Percentiles rank a stretch among this genome's conserved stretches.
These are phyloP conservation scores for Epicampocera succincta DNA, from an alignment of 2,888 invertebrate species.

Conservation along the genomic window DNA sequence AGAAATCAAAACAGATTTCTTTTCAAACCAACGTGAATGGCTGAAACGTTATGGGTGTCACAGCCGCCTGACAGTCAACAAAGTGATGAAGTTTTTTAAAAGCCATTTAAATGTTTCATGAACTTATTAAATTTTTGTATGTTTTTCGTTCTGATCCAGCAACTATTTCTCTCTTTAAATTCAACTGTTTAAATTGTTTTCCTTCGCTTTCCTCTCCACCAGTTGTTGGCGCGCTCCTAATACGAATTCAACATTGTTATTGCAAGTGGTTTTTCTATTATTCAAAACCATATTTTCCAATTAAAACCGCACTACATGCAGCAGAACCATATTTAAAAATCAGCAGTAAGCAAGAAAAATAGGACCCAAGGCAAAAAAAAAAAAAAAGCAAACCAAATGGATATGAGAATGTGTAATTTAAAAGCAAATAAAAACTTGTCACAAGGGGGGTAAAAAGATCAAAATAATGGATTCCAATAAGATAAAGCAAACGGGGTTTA, in stretches of 20 bases:
- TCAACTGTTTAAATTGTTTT: not conserved
- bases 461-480: no score
- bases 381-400: not conserved
- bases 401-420: not conserved
- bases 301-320: constrained; percentile 47
- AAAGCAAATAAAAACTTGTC: not conserved
- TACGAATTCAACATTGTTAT: constrained; percentile 40
- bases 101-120: no score
- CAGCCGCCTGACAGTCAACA: no score
- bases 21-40: no score
- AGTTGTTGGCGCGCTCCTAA: constrained; percentile 18
- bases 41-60: no score
- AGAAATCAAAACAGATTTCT: no score
- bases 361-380: not conserved
- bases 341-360: constrained; percentile 13
- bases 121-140: not conserved
- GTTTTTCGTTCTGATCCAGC: no score
- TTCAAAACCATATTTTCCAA: constrained; percentile 56
- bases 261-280: constrained; percentile 38
- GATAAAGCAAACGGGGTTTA: no score
- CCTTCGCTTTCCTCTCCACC: not conserved
- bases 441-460: no score
- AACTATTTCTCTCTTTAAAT: no score
- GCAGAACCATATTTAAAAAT: constrained; percentile 10
- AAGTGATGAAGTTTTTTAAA: no score